A percentile compares a stretch with the other conserved stretches of the same genome.
Conservation (phyloP, 2,888 invertebrate genomes). For the Masnerella sp. region DNA sequence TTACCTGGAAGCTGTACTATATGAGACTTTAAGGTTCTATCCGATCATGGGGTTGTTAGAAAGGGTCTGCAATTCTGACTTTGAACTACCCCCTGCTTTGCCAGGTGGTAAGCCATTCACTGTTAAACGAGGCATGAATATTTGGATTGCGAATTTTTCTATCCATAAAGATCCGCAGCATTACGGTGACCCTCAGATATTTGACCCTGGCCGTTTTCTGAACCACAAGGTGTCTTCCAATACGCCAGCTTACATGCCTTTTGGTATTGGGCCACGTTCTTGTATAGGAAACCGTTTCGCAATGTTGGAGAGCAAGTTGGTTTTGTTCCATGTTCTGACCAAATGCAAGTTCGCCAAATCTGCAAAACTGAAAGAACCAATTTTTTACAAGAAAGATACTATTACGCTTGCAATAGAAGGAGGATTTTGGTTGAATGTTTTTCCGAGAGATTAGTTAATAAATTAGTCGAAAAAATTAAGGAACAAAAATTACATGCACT, state of each 20-base stretch:
- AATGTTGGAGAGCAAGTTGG: slow-evolving; percentile 1
- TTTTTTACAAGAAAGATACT: slow-evolving; percentile 59
- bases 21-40: slow-evolving; percentile 67
- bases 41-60: slow-evolving; percentile 78
- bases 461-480: too few species aligned
- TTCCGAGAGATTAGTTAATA: too few species aligned
- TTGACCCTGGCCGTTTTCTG: slow-evolving; percentile 75
- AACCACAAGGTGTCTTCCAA: neutral
- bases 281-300: slow-evolving; percentile 70
- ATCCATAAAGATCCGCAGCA: slow-evolving; percentile 72
- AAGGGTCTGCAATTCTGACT: slow-evolving; percentile 79
- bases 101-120: slow-evolving; percentile 60
- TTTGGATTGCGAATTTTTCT: slow-evolving; percentile 71
- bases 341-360: slow-evolving; percentile 65
- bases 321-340: slow-evolving; percentile 52
- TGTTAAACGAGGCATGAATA: slow-evolving; percentile 67
- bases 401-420: neutral
- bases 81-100: slow-evolving; percentile 75
- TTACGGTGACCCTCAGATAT: slow-evolving; percentile 73
- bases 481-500: too few species aligned
- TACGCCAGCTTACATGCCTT: slow-evolving; percentile 68
- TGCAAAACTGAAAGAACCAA: slow-evolving; percentile 75
- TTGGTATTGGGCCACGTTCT: slow-evolving; percentile 63
- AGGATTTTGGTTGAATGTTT: slow-evolving; percentile 63
- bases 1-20: slow-evolving; percentile 80